Percentiles rank a stretch among this genome's conserved stretches.
Conservation (phyloP, 2,113 vertebrate species). For the Mus pahari region DNA sequence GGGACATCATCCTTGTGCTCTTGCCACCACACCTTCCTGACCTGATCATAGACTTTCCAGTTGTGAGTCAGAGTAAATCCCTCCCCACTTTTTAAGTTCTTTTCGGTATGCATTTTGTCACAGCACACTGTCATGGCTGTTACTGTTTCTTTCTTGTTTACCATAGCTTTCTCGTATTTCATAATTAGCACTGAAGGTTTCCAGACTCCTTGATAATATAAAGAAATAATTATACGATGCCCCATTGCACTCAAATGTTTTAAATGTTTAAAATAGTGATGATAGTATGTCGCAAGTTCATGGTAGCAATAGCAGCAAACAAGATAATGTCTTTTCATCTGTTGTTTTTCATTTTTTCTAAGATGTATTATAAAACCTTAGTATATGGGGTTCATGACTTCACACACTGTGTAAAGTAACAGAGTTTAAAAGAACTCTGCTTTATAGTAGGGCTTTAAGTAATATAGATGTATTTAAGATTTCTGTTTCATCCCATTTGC, state of each 20-base stretch:
- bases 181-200: not conserved
- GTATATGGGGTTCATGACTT: constrained; percentile 39
- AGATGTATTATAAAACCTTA: not conserved
- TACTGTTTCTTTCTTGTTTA: not conserved
- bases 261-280: constrained; percentile 42
- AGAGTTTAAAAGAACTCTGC: constrained; percentile 42
- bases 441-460: constrained; percentile 55
- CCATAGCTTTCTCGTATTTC: not conserved
- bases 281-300: not conserved
- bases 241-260: not conserved
- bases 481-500: constrained; percentile 66
- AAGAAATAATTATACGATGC: not conserved
- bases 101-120: not conserved
- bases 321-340: not conserved
- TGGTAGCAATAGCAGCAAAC: not conserved
- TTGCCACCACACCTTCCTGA: not conserved
- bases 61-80: not conserved
- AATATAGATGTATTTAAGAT: constrained; percentile 60
- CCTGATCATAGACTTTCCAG: not conserved
- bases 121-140: not conserved
- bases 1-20: rapidly evolving
- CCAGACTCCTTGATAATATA: not conserved
- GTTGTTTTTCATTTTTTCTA: not conserved
- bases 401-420: constrained; percentile 48
- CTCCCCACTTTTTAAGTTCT: not conserved